Evolutionary conservation across 2,888 invertebrate species (phyloP).

Genomic region (Strigamia transsilvanica): DNA sequence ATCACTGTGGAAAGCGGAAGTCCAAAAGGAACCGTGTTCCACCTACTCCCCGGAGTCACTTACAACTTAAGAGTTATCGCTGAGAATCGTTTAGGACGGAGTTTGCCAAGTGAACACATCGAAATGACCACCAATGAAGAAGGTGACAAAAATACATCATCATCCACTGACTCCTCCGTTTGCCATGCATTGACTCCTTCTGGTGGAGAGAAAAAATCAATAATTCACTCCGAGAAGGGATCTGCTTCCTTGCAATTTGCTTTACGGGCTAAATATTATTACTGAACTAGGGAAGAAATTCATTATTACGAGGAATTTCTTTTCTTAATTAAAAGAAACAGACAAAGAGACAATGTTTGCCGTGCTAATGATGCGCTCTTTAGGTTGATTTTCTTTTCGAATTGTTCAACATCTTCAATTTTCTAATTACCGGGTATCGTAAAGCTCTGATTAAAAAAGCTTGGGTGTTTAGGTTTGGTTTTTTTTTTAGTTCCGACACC

Average conservation of each 20-base stretch:
- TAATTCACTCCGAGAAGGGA: background rate
- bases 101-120: slow-evolving; percentile 77
- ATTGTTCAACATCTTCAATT: no score
- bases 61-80: slow-evolving; percentile 84
- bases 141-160: slow-evolving; percentile 66
- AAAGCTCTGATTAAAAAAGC: no score
- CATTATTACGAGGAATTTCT: background rate
- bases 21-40: slow-evolving; percentile 74
- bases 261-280: background rate
- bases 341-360: no score
- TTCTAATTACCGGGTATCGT: no score
- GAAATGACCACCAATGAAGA: slow-evolving; percentile 86
- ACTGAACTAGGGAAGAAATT: background rate
- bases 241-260: slow-evolving; percentile 7
- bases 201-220: slow-evolving; percentile 3
- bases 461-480: no score
- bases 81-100: slow-evolving; percentile 83
- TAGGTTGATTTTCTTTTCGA: no score
- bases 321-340: background rate
- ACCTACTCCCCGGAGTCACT: slow-evolving; percentile 79
- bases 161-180: slow-evolving; percentile 68
- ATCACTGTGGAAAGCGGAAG: slow-evolving; percentile 75
- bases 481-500: no score
- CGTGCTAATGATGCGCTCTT: no score
- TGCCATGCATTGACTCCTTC: slow-evolving; percentile 14